A percentile compares a stretch with the other conserved stretches of the same genome.
Conservation (phyloP, 2,797 vertebrate genomes). For the Octomys mimax region DNA sequence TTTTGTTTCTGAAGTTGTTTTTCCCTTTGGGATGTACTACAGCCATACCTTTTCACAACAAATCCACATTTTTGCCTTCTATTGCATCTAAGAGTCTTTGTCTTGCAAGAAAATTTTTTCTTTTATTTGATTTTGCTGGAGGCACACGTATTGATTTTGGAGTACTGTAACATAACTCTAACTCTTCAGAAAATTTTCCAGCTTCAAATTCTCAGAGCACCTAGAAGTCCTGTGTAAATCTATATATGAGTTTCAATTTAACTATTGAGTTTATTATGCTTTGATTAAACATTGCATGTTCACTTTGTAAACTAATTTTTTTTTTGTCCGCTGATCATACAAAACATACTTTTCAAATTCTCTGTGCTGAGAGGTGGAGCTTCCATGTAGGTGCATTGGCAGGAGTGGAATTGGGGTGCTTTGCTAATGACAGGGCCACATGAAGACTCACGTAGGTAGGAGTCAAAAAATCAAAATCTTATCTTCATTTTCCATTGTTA, state of each 20-base stretch:
- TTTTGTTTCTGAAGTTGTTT: slow-evolving; percentile 30
- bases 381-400: neutral
- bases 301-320: neutral
- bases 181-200: neutral
- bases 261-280: neutral
- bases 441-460: neutral
- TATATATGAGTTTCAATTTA: neutral
- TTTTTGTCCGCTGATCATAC: neutral
- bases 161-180: neutral
- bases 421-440: too few species aligned
- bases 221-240: neutral
- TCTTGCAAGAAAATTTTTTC: neutral
- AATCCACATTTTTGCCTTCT: neutral
- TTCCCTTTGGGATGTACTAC: neutral
- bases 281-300: neutral
- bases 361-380: neutral
- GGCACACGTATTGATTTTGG: neutral
- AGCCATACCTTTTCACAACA: neutral
- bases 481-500: neutral
- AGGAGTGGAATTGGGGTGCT: neutral
- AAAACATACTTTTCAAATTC: neutral
- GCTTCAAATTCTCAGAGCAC: neutral
- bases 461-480: slow-evolving; percentile 20
- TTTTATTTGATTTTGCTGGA: neutral
- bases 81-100: neutral